Base-by-base conservation (phyloP, 2,113 vertebrate genomes). In the Sinocyclocheilus maitianheensis region DNA sequence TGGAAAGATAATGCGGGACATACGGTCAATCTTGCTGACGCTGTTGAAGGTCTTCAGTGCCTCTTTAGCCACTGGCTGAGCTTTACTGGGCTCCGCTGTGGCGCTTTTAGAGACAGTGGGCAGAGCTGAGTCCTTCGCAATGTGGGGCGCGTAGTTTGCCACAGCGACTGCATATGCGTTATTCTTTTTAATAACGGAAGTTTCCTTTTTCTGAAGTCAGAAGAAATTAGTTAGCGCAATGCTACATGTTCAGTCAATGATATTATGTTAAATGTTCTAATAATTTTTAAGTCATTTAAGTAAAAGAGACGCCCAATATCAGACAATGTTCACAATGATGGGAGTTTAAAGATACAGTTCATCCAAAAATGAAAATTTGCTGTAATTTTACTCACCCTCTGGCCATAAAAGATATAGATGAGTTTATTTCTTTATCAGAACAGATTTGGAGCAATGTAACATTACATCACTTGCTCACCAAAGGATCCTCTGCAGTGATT, bases 1-100 rank as follows among this genome's bases (percentile, higher is more conserved):
- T 58, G 97, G 97, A 89, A 99, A 98, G 89, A 98, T 96, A 94
- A 98, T 99, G 92, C 97, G 96, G 80, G 97, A 98, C 94, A 99
- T 98, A 91, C 97, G 96, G 93, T 99, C 97, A 58, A 99, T 99
- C 95, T 97, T 98, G 94, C 97, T 98, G 87, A 98, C 97, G 0
- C 97, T 99, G 95, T 99, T 99, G 90, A 99, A 99, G 43, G 97
- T 98, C 92, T 98, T 98, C 95, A 97, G 97, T 90, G 93, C 94
- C 89, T 98, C 97, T 91, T 97, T 97, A 0, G 93, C 93, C 84
- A 96, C 96, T 0, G 94, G 95, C 65, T 95, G 95, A 90, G 93
- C 93, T 91, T 96, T 96, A 93, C 92, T 95, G 78, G 95, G 89
- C 79, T 97, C 96, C 60, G 93, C 90, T 55, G 95, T 93, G 14